phyloP scores from a whole-genome alignment of 64 coral and sea anemone species.

The Stichodactyla mertensii region DNA sequence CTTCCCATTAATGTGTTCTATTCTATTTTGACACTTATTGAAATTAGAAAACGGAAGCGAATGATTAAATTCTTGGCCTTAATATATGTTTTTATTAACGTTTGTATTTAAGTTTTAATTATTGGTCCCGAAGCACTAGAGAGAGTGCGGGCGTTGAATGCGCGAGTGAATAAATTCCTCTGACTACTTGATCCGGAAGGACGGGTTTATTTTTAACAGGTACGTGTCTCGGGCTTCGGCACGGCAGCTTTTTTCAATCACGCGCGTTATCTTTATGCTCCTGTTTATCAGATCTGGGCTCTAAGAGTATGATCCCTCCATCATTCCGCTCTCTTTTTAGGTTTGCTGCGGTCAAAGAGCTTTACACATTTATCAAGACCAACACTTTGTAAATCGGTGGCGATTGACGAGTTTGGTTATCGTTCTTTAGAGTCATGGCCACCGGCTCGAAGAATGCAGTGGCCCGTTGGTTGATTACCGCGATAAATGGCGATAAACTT shows the following conservation, averaged over 20 bases:
- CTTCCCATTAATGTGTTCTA: too few relatives aligned
- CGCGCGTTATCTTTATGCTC: slow-evolving; percentile 13
- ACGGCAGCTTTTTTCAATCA: background rate
- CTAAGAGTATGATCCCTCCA: slow-evolving; percentile 2
- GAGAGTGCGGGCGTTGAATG: background rate
- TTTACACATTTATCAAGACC: background rate
- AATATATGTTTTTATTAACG: background rate
- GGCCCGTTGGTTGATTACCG: background rate
- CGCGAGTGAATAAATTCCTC: background rate
- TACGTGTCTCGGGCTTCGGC: background rate
- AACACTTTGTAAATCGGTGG: background rate
- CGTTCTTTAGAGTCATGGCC: background rate
- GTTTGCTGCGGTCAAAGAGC: slow-evolving; percentile 6
- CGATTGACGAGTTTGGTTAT: slow-evolving; percentile 9
- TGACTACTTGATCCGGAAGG: background rate
- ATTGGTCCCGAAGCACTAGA: background rate
- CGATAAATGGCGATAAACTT: slow-evolving; percentile 3
- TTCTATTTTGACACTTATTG: background rate
- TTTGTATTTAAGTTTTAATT: background rate
- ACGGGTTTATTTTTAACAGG: background rate
- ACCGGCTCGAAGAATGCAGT: background rate
- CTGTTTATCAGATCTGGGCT: background rate
- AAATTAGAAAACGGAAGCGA: background rate
- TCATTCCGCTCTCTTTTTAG: slow-evolving; percentile 3
- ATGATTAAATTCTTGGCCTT: background rate